Evolutionary conservation across 2,113 vertebrate genomes (phyloP), one percentile per base, ranked within the genome.

Genomic region (Maccullochella peelii): DNA sequence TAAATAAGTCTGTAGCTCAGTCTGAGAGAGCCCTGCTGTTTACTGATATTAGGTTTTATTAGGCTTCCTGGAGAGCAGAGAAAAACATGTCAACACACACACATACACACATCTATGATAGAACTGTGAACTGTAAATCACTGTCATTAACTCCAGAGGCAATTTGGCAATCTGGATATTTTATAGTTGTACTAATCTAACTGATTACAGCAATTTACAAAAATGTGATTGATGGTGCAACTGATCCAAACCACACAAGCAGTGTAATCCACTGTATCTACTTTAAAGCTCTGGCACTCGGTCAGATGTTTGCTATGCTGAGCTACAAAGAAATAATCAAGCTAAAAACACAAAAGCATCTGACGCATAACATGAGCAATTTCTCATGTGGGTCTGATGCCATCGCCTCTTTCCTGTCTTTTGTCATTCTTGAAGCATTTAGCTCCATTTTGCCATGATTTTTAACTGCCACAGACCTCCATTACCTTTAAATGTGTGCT

Each of bases 101-200:
- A 79, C 10, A 68, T 61, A 59, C 38, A 44, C 52, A 40, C 50
- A 82, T 70, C 62, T n/a, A 23, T 38, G 50, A 61, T 30, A 78
- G 27, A 67, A 80, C 36, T 61, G 74, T 25, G 25, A 73, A 68
- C 66, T 69, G 50, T 86, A 85, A 90, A 89, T 89, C 82, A 77
- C 72, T 69, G 70, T 79, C 85, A 89, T 90, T 81, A 90, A 65
- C 79, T 79, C 67, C 10, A 71, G 52, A 47, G 71, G 86, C 78
- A 79, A 77, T 87, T 76, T 88, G 40, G 84, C 86, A 74, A 66
- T 85, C 72, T 77, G 59, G 72, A 77, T 85, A 89, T 76, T 89
- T 92, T 76, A 88, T 86, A 78, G 82, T 84, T 77, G 78, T 47
- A 36, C 79, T 88, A 90, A 90, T 88, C 80, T 87, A 85, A 90